Evolutionary conservation across 2,888 invertebrate genomes (phyloP).

Genomic region (Eupsilia transversa): DNA sequence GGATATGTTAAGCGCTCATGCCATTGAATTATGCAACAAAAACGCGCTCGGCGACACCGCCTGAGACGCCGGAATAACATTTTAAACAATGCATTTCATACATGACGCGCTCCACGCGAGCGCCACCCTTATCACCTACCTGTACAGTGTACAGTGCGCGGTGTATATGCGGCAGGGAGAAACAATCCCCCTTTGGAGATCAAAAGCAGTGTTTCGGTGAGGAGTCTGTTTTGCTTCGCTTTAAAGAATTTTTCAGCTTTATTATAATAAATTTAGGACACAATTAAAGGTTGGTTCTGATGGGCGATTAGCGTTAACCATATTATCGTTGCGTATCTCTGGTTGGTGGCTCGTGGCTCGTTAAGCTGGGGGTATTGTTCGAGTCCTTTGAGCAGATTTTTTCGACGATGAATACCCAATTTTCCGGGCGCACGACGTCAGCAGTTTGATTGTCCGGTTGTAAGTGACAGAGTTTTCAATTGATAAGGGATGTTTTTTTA

Average conservation of each 20-base stretch:
- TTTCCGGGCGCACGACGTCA: conserved; percentile 70
- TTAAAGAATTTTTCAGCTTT: conserved; percentile 50
- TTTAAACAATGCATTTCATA: conserved; percentile 77
- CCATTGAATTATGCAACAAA: conserved; percentile 82
- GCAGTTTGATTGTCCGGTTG: conserved; percentile 73
- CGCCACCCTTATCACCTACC: conserved; percentile 62
- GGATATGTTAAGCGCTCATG: conserved; percentile 76
- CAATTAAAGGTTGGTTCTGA: conserved; percentile 63
- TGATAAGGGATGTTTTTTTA: conserved; percentile 53
- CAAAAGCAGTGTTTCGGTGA: conserved; percentile 72
- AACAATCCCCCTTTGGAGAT: conserved; percentile 71
- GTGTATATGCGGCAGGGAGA: conserved; percentile 64
- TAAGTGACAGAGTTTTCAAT: conserved; percentile 61
- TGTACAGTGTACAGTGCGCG: conserved; percentile 53
- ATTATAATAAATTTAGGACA: conserved; percentile 55
- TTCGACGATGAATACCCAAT: conserved; percentile 73
- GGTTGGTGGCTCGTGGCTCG: conserved; percentile 51
- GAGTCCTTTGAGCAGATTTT: conserved; percentile 61
- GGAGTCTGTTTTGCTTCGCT: conserved; percentile 45
- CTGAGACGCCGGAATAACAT: conserved; percentile 73
- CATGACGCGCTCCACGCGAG: conserved; percentile 61
- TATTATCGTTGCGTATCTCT: conserved; percentile 60
- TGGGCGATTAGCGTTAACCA: conserved; percentile 62
- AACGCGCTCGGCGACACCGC: conserved; percentile 72
- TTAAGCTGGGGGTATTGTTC: conserved; percentile 71